Base-by-base conservation (phyloP, 64 coral and sea anemone species). In the Catalaphyllia jardinei region DNA sequence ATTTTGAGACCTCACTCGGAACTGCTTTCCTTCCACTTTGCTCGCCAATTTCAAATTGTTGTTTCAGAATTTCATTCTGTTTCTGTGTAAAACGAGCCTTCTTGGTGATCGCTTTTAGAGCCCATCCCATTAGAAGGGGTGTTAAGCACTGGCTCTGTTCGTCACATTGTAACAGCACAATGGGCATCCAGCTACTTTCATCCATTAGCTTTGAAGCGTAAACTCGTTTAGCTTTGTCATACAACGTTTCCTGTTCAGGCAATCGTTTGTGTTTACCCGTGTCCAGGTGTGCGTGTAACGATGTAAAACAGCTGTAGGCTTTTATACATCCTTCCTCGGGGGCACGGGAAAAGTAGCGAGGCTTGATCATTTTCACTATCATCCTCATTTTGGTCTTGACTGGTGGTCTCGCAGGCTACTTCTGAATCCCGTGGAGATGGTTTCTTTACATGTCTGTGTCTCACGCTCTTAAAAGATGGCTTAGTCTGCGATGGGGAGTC, bases 321-420 rank as follows among this genome's bases (percentile, higher is more conserved):
- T 39, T 89, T 18, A 89, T 78, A 51, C 88, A 89, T 6, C 87
- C 75, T 65, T 89, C 87, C 16, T 89, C 86, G n/a, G 46, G 86
- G 86, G 57, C 86, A 88, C 24, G 24, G 57, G 57, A 88, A 88
- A 11, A 38, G 35, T 38, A 38, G 35, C 35, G 35, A 38, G 35
- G 35, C 35, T 38, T 38, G 35, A 38, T 38, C 35, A 38, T 38
- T 38, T 38, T 38, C 35, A 38, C 1, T 38, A 38, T 38, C 35
- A 38, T 38, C 35, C 1, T 38, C 35, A 38, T 38, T 4, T 38
- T 38, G 35, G 35, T 38, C 35, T 38, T 38, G 35, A 38, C 35
- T 38, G 35, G 35, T 38, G 35, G 35, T 38, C 35, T 38, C 35
- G 35, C 35, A 2, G 35, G 35, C 4, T 38, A 4, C 35, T 38